A percentile compares a stretch with the other conserved stretches of the same genome.
These are phyloP conservation scores for Volucella zonaria DNA, from an alignment of 2,888 invertebrate genomes.

Conservation along the genomic window DNA sequence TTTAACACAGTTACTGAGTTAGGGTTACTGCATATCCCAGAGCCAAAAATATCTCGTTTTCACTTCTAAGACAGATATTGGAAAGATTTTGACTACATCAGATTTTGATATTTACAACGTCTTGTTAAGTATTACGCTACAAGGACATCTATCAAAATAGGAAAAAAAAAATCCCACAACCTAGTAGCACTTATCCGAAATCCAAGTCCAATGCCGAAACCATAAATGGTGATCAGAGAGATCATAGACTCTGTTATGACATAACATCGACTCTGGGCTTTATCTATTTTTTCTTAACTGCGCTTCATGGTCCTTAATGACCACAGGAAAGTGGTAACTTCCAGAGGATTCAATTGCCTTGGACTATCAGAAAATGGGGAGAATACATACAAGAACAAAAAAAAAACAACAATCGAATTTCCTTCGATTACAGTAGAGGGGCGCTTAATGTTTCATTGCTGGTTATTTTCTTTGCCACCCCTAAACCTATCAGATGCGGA, in stretches of 20 bases:
- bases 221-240: conserved; percentile 44
- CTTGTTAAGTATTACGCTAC: no score
- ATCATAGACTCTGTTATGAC: conserved; percentile 39
- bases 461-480: background rate
- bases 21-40: no score
- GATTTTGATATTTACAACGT: no score
- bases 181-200: no score
- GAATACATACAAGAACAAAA: conserved; percentile 35
- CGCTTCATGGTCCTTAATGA: conserved; percentile 5
- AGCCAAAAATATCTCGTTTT: no score
- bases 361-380: conserved; percentile 25
- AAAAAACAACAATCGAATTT: conserved; percentile 42
- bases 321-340: no score
- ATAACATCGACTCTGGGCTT: conserved; percentile 1
- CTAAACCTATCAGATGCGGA: background rate
- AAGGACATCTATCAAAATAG: no score
- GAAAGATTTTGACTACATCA: no score
- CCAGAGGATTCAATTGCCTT: conserved; percentile 22
- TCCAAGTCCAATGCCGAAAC: background rate
- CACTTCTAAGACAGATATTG: no score
- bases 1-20: no score
- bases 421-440: conserved; percentile 18
- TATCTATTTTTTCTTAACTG: conserved; percentile 23
- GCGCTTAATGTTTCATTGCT: conserved; percentile 10
- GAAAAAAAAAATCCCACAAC: no score